These are phyloP conservation scores for Dryocosmus kuriphilus DNA, from an alignment of 2,888 invertebrate genomes.

Conservation along the genomic window DNA sequence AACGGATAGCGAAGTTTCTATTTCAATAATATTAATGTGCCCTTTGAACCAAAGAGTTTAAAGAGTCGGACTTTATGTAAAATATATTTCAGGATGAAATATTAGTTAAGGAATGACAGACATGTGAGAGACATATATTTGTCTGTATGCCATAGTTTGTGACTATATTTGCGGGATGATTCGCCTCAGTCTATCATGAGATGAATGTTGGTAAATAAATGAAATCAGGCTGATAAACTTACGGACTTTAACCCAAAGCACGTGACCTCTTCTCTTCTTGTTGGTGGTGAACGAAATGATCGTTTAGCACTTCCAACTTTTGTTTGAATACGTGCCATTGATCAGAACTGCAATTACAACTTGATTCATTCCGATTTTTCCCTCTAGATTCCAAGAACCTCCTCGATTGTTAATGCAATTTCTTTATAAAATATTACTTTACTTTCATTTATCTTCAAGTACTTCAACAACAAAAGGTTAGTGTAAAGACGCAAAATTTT, in stretches of 20 bases:
- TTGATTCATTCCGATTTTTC: neutral
- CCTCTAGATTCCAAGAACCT: neutral
- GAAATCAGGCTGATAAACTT: constrained; percentile 24
- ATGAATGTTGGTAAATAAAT: constrained; percentile 39
- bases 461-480: too few relatives aligned
- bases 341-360: neutral
- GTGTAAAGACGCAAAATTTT: too few relatives aligned
- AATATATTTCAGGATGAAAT: neutral
- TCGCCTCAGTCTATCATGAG: neutral
- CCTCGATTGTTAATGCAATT: neutral
- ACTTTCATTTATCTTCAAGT: too few relatives aligned
- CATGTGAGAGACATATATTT: constrained; percentile 6
- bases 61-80: neutral
- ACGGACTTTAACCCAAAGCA: constrained; percentile 33
- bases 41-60: too few relatives aligned
- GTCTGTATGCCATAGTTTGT: neutral
- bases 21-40: neutral
- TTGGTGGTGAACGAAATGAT: neutral
- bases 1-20: neutral
- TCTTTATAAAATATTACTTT: neutral
- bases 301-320: constrained; percentile 1
- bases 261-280: constrained; percentile 20
- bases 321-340: constrained; percentile 17
- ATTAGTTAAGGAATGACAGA: neutral
- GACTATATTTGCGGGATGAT: constrained; percentile 19